phyloP scores from a whole-genome alignment of 2,888 invertebrate species.

The Ischnura elegans region DNA sequence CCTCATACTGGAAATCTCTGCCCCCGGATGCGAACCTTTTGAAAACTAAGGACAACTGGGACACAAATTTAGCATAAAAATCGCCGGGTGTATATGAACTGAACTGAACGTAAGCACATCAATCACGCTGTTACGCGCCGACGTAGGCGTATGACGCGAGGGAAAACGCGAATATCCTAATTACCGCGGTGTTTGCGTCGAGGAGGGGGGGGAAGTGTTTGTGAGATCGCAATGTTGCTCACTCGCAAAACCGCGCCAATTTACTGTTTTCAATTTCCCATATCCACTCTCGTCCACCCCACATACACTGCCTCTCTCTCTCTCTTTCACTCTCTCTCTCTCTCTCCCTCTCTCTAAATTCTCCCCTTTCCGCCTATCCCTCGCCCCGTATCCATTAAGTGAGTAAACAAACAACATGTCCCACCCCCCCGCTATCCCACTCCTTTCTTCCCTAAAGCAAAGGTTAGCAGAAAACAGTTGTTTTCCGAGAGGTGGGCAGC shows the following conservation, averaged over 20 bases:
- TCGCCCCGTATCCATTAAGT: neutral
- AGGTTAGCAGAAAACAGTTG: conserved; percentile 1
- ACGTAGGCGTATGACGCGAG: neutral
- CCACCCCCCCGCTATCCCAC: neutral
- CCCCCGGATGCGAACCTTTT: neutral
- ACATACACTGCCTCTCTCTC: neutral
- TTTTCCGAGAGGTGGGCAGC: neutral
- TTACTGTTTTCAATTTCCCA: conserved; percentile 29
- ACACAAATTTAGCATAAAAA: neutral
- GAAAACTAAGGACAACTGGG: no score
- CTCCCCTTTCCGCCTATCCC: neutral
- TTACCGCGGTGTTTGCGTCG: conserved; percentile 30
- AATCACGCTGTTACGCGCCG: neutral
- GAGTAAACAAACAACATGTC: neutral
- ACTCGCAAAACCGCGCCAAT: conserved; percentile 11
- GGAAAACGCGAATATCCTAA: conserved; percentile 14
- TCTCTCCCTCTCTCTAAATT: neutral
- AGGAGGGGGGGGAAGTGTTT: no score
- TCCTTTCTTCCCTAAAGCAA: neutral
- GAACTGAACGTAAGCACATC: neutral
- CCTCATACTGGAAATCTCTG: neutral
- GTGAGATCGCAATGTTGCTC: conserved; percentile 35
- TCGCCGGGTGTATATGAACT: no score
- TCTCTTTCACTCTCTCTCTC: neutral
- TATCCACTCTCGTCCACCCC: neutral